A percentile compares a stretch with the other conserved stretches of the same genome.
Conservation (phyloP, 2,113 vertebrate genomes). For the Phoenicopterus ruber region DNA sequence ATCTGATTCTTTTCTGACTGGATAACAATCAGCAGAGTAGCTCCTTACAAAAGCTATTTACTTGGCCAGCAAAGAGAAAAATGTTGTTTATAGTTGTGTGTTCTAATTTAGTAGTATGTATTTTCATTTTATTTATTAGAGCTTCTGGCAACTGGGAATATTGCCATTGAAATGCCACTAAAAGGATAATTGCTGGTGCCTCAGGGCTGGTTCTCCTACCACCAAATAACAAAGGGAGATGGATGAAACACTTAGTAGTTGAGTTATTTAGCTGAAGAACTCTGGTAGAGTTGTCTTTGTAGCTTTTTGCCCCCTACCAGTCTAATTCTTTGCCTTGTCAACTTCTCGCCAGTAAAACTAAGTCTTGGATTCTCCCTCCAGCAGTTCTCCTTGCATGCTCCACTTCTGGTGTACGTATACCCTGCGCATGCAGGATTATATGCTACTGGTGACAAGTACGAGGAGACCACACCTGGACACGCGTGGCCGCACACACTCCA, state of each 20-base stretch:
- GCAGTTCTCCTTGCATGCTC: neutral
- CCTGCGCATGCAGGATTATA: neutral
- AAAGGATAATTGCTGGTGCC: conserved; percentile 59
- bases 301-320: neutral
- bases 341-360: neutral
- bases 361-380: neutral
- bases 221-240: conserved; percentile 41
- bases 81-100: conserved; percentile 49
- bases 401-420: neutral
- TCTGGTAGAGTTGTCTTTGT: neutral
- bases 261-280: conserved; percentile 17
- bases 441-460: neutral
- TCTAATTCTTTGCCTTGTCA: neutral
- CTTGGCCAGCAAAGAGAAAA: conserved; percentile 16
- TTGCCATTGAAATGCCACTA: conserved; percentile 55
- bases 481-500: accelerated
- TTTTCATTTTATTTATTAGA: conserved; percentile 65
- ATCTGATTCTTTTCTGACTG: conserved; percentile 1
- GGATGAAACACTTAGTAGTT: conserved; percentile 32
- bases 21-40: conserved; percentile 8
- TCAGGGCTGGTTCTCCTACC: conserved; percentile 41
- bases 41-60: conserved; percentile 33
- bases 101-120: conserved; percentile 56
- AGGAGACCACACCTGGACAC: neutral
- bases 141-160: conserved; percentile 58